Evolutionary conservation across 2,113 vertebrate species (phyloP).

Genomic region (Sebastes fasciatus): DNA sequence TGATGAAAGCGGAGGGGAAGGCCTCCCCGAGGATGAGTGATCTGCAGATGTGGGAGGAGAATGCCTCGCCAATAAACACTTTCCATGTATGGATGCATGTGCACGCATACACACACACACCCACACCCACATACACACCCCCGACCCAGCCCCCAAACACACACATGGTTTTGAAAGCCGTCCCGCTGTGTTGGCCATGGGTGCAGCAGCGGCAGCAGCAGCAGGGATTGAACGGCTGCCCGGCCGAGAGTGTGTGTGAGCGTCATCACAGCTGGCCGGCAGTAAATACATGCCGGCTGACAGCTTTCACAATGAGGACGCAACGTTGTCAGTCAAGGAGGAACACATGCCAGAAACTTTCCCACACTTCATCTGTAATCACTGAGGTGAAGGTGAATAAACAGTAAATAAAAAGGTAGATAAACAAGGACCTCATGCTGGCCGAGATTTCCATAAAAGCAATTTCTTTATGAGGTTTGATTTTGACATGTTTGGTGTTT

Average conservation of each 20-base stretch:
- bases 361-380: slow-evolving; percentile 46
- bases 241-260: slow-evolving; percentile 14
- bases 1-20: slow-evolving; percentile 32
- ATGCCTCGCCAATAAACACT: slow-evolving; percentile 58
- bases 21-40: slow-evolving; percentile 44
- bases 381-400: slow-evolving; percentile 21
- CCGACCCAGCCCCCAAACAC: slow-evolving; percentile 4
- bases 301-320: slow-evolving; percentile 49
- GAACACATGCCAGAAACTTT: slow-evolving; percentile 31
- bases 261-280: slow-evolving; percentile 54
- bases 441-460: background rate
- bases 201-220: slow-evolving; percentile 23
- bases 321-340: slow-evolving; percentile 44
- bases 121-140: background rate
- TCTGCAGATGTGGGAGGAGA: slow-evolving; percentile 62
- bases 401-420: background rate
- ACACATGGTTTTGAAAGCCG: slow-evolving; percentile 22
- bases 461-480: background rate
- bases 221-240: slow-evolving; percentile 28
- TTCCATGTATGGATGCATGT: slow-evolving; percentile 21
- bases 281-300: slow-evolving; percentile 51
- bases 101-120: slow-evolving; percentile 2
- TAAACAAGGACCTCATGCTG: slow-evolving; percentile 6
- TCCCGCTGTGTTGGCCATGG: slow-evolving; percentile 35
- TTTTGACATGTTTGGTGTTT: background rate